phyloP scores from a whole-genome alignment of 1,140 invertebrate genomes.

The Drosophila lini region DNA sequence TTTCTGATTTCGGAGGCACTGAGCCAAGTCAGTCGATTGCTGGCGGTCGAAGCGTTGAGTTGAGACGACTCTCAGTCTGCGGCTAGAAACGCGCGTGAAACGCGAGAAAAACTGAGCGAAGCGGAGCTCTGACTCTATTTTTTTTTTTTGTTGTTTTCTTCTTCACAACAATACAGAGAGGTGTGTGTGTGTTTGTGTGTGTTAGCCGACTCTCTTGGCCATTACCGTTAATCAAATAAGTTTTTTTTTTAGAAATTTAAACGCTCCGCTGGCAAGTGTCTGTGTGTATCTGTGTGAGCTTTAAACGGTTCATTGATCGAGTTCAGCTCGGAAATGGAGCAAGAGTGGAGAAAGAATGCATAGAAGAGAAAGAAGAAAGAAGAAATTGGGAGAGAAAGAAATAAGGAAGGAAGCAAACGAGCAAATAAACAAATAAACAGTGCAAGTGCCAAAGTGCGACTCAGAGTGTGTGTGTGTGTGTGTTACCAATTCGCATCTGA shows the following conservation, averaged over 20 bases:
- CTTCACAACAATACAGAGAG: constrained; percentile 30
- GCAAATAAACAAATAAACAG: constrained; percentile 41
- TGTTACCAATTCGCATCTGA: constrained; percentile 52
- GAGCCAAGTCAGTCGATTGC: constrained; percentile 71
- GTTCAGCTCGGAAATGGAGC: constrained; percentile 71
- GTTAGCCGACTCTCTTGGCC: constrained; percentile 52
- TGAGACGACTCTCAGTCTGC: constrained; percentile 58
- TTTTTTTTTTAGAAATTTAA: constrained; percentile 80
- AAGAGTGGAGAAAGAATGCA: constrained; percentile 34
- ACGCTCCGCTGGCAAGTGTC: constrained; percentile 57
- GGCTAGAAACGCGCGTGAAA: constrained; percentile 38
- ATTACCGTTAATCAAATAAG: constrained; percentile 81
- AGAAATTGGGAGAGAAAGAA: constrained; percentile 17
- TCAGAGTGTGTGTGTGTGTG: constrained; percentile 27
- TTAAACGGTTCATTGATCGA: constrained; percentile 80
- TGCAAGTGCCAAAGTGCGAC: constrained; percentile 64
- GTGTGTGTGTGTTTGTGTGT: constrained; percentile 35
- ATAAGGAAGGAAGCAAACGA: constrained; percentile 24
- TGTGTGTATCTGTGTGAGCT: constrained; percentile 41
- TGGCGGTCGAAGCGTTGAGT: constrained; percentile 73
- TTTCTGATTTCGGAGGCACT: constrained; percentile 40
- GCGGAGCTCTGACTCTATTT: constrained; percentile 32
- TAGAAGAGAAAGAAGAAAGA: constrained; percentile 2
- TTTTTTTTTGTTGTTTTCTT: constrained; percentile 22
- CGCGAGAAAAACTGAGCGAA: constrained; percentile 19